A percentile compares a stretch with the other conserved stretches of the same genome.
Conservation (phyloP, 2,797 vertebrate genomes). For the Falco concolor region DNA sequence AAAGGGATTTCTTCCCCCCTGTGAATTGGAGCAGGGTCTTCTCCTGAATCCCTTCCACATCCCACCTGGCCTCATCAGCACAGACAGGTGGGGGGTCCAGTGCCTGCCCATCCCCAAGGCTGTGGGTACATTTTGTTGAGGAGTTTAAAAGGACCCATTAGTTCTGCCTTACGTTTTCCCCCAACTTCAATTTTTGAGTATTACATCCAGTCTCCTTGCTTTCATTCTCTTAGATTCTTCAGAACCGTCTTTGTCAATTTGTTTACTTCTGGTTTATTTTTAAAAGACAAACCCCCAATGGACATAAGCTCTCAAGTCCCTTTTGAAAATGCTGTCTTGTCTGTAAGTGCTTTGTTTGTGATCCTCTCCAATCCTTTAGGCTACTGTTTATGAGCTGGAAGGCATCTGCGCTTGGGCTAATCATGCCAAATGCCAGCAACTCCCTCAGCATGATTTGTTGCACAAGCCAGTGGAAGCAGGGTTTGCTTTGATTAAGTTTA, state of each 20-base stretch:
- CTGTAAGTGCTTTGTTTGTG: slow-evolving; percentile 61
- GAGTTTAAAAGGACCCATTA: not conserved
- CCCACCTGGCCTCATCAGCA: not conserved
- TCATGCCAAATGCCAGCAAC: slow-evolving; percentile 49
- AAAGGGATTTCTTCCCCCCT: not conserved
- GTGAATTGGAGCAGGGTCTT: not conserved
- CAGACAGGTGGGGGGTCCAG: not conserved
- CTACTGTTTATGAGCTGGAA: slow-evolving; percentile 62
- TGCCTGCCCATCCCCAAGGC: not conserved
- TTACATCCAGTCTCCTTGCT: not conserved
- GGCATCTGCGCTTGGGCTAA: slow-evolving; percentile 50
- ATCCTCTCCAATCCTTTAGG: slow-evolving; percentile 61
- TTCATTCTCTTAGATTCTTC: not conserved
- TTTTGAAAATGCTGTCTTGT: slow-evolving; percentile 47
- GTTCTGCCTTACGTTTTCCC: not conserved
- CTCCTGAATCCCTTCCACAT: not conserved
- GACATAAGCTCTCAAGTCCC: slow-evolving; percentile 46
- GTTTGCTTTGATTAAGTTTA: slow-evolving; percentile 50
- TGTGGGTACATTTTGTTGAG: not conserved
- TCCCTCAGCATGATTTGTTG: slow-evolving; percentile 56
- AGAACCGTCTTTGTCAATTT: slow-evolving; percentile 7
- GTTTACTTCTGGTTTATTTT: slow-evolving; percentile 60
- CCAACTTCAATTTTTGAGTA: not conserved
- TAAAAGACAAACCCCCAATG: slow-evolving; percentile 56
- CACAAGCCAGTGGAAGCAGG: slow-evolving; percentile 26